Conservation (phyloP, 2,113 vertebrate genomes). For the Symphodus melops region DNA sequence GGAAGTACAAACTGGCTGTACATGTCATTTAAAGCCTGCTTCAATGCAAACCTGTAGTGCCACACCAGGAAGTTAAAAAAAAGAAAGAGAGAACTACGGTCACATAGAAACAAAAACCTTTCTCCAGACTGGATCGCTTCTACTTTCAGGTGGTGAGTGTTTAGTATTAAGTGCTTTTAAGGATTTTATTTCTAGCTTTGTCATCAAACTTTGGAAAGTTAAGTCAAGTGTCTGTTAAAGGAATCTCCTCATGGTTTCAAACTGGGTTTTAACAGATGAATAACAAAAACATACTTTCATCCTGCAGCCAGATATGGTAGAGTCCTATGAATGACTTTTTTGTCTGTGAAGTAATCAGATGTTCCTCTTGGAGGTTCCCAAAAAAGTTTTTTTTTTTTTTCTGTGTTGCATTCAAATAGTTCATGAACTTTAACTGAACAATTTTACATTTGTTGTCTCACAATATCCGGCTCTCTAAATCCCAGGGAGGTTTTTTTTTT, state of each 20-base stretch:
- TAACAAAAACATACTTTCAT: not conserved
- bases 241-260: not conserved
- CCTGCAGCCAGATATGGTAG: not conserved
- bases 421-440: not conserved
- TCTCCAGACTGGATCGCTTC: constrained; percentile 23
- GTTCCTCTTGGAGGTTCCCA: not conserved
- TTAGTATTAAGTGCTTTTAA: not conserved
- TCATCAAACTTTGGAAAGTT: not conserved
- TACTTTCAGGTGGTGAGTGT: constrained; percentile 35
- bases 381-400: not conserved
- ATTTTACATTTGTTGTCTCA: not conserved
- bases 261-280: not conserved
- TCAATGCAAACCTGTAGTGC: constrained; percentile 59
- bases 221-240: not conserved
- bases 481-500: not conserved
- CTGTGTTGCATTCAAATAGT: not conserved
- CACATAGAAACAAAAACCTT: constrained; percentile 6
- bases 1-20: constrained; percentile 74
- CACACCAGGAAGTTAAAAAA: not conserved
- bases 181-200: not conserved
- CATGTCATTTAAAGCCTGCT: constrained; percentile 56
- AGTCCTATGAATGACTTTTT: constrained; percentile 43
- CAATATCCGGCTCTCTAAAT: not conserved
- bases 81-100: not conserved
- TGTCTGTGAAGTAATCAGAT: constrained; percentile 23